A percentile compares a stretch with the other conserved stretches of the same genome.
Evolutionary conservation across 2,888 invertebrate genomes (phyloP).

Genomic region (Epinotia demarniana): DNA sequence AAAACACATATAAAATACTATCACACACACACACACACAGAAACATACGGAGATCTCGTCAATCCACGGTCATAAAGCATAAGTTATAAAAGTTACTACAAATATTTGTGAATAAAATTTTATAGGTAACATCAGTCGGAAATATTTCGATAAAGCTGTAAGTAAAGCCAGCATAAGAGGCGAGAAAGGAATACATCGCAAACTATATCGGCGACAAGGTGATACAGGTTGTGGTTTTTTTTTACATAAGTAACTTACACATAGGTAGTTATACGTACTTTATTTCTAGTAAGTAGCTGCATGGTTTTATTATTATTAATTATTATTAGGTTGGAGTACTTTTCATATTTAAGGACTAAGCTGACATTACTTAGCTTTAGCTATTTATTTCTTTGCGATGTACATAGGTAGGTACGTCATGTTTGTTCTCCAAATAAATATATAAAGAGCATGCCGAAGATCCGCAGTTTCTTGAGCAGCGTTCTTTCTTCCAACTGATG

Average conservation of each 20-base stretch:
- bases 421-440: too few relatives aligned
- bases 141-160: neutral
- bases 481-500: slow-evolving; percentile 52
- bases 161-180: neutral
- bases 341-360: too few relatives aligned
- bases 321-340: too few relatives aligned
- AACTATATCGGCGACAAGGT: neutral
- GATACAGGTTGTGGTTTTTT: too few relatives aligned
- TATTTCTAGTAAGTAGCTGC: too few relatives aligned
- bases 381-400: too few relatives aligned
- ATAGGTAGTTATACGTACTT: too few relatives aligned
- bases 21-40: neutral
- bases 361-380: too few relatives aligned
- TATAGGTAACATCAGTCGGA: neutral
- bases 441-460: neutral
- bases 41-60: neutral
- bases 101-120: neutral
- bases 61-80: neutral
- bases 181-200: neutral
- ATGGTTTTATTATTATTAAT: too few relatives aligned
- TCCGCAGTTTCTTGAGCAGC: neutral
- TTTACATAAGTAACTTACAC: too few relatives aligned
- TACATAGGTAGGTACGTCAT: too few relatives aligned
- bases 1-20: neutral
- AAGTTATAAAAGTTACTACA: neutral